Evolutionary conservation across 1,140 invertebrate species (phyloP).

Genomic region (Brachionus rubens): DNA sequence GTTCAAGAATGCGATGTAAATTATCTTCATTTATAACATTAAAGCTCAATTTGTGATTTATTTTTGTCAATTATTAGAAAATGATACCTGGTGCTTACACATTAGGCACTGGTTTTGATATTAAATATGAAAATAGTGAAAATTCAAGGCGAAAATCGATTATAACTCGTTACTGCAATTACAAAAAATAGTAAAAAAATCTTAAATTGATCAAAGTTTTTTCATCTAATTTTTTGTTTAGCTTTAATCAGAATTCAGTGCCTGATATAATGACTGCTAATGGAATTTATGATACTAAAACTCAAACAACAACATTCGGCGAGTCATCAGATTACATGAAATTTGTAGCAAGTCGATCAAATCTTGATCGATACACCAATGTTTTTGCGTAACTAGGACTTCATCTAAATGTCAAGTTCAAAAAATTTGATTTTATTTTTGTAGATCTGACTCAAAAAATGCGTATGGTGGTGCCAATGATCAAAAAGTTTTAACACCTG

Average conservation of each 20-base stretch:
- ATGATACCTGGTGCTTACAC: slow-evolving; percentile 42
- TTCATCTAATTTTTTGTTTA: not conserved
- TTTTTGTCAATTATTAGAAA: slow-evolving; percentile 18
- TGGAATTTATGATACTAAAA: slow-evolving; percentile 45
- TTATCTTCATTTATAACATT: not conserved
- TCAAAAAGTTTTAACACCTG: slow-evolving; percentile 26
- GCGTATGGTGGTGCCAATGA: slow-evolving; percentile 28
- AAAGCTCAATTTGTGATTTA: not conserved
- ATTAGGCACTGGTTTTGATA: slow-evolving; percentile 39
- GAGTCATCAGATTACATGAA: slow-evolving; percentile 38
- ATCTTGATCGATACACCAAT: slow-evolving; percentile 31
- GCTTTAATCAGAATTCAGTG: slow-evolving; percentile 33
- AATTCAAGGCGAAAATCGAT: slow-evolving; percentile 34
- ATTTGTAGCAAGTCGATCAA: slow-evolving; percentile 35
- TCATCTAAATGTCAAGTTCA: not conserved
- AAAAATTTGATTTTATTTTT: not conserved
- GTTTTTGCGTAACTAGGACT: slow-evolving; percentile 19
- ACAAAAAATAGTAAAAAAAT: slow-evolving; percentile 40
- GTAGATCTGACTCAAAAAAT: slow-evolving; percentile 41
- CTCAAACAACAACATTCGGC: slow-evolving; percentile 36
- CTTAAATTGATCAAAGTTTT: not conserved
- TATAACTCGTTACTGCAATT: slow-evolving; percentile 36
- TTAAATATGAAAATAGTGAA: slow-evolving; percentile 45
- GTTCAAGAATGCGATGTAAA: slow-evolving; percentile 26
- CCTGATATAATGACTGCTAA: slow-evolving; percentile 45